phyloP scores from a whole-genome alignment of 2,113 vertebrate genomes.

The Aegithalos caudatus region DNA sequence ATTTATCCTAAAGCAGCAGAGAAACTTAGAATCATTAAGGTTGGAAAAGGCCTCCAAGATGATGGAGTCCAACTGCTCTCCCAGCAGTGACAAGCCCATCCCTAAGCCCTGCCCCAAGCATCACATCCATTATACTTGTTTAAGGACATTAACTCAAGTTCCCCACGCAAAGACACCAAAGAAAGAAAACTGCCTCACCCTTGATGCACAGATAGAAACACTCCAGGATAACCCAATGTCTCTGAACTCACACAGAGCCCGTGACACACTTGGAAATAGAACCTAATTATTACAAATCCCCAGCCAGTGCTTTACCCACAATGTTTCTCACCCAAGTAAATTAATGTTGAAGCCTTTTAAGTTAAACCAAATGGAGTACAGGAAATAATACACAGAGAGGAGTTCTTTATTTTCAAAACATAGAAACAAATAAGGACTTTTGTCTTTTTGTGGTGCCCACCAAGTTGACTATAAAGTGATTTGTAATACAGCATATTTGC shows the following conservation, averaged over 20 bases:
- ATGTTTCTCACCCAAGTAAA: neutral
- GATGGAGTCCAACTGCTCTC: neutral
- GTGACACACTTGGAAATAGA: neutral
- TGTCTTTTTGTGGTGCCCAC: neutral
- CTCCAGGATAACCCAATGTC: neutral
- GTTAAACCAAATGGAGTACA: neutral
- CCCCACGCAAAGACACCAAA: neutral
- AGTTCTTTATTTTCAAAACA: neutral
- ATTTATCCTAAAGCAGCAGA: neutral
- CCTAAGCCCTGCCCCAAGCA: neutral
- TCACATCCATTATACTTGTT: neutral
- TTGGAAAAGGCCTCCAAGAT: neutral
- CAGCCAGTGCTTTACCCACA: neutral
- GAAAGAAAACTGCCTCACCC: neutral
- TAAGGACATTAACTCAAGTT: neutral
- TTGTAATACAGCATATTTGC: neutral
- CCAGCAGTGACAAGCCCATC: neutral
- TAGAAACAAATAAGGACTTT: neutral
- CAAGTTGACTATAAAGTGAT: neutral
- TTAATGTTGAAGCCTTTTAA: neutral
- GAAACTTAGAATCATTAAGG: neutral
- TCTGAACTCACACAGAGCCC: neutral
- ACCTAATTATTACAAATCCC: neutral
- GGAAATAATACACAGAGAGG: neutral
- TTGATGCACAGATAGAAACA: neutral